phyloP scores from a whole-genome alignment of 1,140 invertebrate genomes.

The Neodiprion virginianus region DNA sequence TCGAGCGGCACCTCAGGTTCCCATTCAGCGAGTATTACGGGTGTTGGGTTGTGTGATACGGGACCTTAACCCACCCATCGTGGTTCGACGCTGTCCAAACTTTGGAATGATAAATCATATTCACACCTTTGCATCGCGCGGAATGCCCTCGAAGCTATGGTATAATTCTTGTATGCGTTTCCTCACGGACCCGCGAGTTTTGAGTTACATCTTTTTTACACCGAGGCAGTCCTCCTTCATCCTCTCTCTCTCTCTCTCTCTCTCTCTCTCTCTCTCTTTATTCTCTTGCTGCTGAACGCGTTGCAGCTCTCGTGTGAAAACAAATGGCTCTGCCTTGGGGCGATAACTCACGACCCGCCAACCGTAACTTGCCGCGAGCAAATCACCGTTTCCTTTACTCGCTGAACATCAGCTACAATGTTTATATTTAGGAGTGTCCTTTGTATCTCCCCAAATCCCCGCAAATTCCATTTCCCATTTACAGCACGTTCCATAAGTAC shows the following conservation, averaged over 20 bases:
- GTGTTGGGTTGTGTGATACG: too few species aligned
- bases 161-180: slow-evolving; percentile 7
- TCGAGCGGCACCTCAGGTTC: too few species aligned
- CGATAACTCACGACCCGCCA: neutral
- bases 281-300: slow-evolving; percentile 21
- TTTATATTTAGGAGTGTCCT: too few species aligned
- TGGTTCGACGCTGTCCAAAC: neutral
- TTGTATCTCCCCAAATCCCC: too few species aligned
- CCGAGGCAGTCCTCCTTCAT: neutral
- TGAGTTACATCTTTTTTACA: slow-evolving; percentile 3
- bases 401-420: too few species aligned
- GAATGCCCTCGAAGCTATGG: neutral
- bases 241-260: slow-evolving; percentile 24
- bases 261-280: slow-evolving; percentile 17
- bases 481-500: neutral
- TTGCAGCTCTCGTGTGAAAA: neutral
- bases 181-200: slow-evolving; percentile 3
- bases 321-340: neutral
- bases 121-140: slow-evolving; percentile 3
- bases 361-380: neutral
- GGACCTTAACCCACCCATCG: too few species aligned
- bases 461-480: neutral
- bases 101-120: slow-evolving; percentile 12
- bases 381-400: neutral
- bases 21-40: too few species aligned